Percentiles rank a stretch among this genome's conserved stretches.
Evolutionary conservation across 2,888 invertebrate species (phyloP).

Genomic region (Patella depressa): DNA sequence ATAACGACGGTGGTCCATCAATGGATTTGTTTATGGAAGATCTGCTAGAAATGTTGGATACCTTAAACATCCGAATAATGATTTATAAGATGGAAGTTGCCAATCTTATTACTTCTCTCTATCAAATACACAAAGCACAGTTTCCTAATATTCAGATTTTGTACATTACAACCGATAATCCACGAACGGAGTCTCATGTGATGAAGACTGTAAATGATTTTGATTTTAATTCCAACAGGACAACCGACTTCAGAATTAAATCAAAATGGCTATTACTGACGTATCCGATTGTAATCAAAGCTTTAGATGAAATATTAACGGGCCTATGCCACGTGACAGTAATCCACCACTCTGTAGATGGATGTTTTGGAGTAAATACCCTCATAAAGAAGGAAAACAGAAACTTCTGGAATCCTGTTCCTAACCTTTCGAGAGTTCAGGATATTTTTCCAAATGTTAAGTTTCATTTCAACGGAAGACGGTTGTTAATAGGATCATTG

Average conservation of each 20-base stretch:
- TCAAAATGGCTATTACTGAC: constrained; percentile 16
- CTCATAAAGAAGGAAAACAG: neutral
- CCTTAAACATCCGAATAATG: too few species aligned
- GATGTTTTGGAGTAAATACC: neutral
- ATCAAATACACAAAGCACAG: too few species aligned
- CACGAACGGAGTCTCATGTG: neutral
- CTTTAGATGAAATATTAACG: neutral
- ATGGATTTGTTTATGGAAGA: too few species aligned
- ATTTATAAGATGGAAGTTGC: too few species aligned
- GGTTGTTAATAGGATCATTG: neutral
- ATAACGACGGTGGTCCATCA: too few species aligned
- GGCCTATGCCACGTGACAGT: neutral
- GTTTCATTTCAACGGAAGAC: constrained; percentile 11
- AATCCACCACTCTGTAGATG: neutral
- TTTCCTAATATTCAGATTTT: too few species aligned
- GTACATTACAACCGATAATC: too few species aligned
- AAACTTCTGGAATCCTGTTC: neutral
- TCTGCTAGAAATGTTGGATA: too few species aligned
- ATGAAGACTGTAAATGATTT: constrained; percentile 8
- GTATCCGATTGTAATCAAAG: neutral
- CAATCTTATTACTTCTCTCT: too few species aligned
- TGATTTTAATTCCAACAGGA: constrained; percentile 11
- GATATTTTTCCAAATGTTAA: constrained; percentile 18
- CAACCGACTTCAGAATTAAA: constrained; percentile 9
- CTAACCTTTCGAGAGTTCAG: neutral